Conservation (phyloP, 2,888 invertebrate species). For the Crioceris asparagi region DNA sequence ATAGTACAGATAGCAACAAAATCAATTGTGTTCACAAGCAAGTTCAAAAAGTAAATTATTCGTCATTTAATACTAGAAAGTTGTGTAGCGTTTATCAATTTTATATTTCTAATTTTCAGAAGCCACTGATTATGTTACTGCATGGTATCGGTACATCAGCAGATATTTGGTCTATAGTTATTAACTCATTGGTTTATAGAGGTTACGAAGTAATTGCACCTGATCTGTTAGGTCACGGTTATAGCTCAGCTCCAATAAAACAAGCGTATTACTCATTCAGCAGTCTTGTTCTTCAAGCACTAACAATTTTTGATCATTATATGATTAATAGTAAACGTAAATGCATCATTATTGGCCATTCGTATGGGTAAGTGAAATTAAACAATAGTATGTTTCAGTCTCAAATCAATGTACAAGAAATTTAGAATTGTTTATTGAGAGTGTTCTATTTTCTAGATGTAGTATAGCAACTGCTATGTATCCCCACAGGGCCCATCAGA, state of each 20-base stretch:
- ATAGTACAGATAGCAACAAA: slow-evolving; percentile 5
- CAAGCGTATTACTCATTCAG: slow-evolving; percentile 47
- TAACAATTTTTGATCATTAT: slow-evolving; percentile 50
- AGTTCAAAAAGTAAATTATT: slow-evolving; percentile 18
- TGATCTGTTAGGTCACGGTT: slow-evolving; percentile 58
- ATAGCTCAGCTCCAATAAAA: slow-evolving; percentile 48
- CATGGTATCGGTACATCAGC: slow-evolving; percentile 59
- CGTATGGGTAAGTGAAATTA: slow-evolving; percentile 56
- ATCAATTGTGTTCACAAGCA: slow-evolving; percentile 19
- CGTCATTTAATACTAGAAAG: not conserved
- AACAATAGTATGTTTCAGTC: no score
- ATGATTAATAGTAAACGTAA: slow-evolving; percentile 39
- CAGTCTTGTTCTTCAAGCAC: slow-evolving; percentile 46
- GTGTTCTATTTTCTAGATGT: slow-evolving; percentile 41
- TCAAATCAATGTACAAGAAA: no score
- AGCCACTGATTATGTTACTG: slow-evolving; percentile 49
- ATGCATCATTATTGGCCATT: slow-evolving; percentile 55
- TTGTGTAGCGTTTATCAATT: slow-evolving; percentile 3
- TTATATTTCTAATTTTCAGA: slow-evolving; percentile 21
- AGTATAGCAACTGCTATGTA: slow-evolving; percentile 53
- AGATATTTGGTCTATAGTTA: slow-evolving; percentile 50
- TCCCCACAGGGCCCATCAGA: slow-evolving; percentile 43
- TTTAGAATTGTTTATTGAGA: slow-evolving; percentile 8
- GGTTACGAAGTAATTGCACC: slow-evolving; percentile 56
- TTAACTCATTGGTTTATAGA: slow-evolving; percentile 44